These are phyloP conservation scores for Drosophila hamatofila DNA, from an alignment of 2,888 invertebrate species.

Conservation along the genomic window DNA sequence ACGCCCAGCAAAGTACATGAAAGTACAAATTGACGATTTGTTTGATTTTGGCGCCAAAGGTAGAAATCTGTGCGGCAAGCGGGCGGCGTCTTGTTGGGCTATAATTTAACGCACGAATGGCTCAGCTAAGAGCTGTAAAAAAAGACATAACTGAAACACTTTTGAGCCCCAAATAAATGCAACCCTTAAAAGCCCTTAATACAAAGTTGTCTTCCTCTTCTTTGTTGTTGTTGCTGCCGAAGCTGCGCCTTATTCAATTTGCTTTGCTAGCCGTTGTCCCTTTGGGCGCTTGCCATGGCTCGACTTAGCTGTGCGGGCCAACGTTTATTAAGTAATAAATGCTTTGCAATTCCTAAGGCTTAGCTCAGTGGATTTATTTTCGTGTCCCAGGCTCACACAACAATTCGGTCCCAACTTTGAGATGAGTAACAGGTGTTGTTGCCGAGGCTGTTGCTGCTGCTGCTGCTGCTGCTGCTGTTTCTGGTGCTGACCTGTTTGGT, in stretches of 20 bases:
- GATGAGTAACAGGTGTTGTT: slow-evolving; percentile 48
- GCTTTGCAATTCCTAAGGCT: slow-evolving; percentile 63
- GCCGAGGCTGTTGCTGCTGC: not conserved
- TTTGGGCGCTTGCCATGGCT: not conserved
- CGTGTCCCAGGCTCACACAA: slow-evolving; percentile 23
- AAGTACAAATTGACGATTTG: slow-evolving; percentile 79
- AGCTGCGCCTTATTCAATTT: slow-evolving; percentile 60
- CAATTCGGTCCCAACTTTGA: slow-evolving; percentile 49
- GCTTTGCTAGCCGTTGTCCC: slow-evolving; percentile 14
- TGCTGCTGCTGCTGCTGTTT: not conserved
- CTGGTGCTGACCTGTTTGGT: slow-evolving; percentile 14
- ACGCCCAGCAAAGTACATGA: slow-evolving; percentile 70
- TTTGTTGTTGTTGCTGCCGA: slow-evolving; percentile 13
- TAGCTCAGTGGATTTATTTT: slow-evolving; percentile 50
- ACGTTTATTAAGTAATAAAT: slow-evolving; percentile 76
- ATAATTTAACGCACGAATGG: slow-evolving; percentile 78
- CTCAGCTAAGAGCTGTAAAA: slow-evolving; percentile 68
- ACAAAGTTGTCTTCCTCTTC: slow-evolving; percentile 40
- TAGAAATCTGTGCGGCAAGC: slow-evolving; percentile 52
- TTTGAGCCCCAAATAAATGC: slow-evolving; percentile 51
- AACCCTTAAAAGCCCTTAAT: slow-evolving; percentile 65
- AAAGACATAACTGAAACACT: slow-evolving; percentile 37
- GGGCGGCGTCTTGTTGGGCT: slow-evolving; percentile 50
- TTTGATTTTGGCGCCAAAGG: slow-evolving; percentile 71
- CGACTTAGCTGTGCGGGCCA: not conserved